Evolutionary conservation across 1,140 invertebrate species (phyloP).

Genomic region (Mycetomoellerius zeteki): DNA sequence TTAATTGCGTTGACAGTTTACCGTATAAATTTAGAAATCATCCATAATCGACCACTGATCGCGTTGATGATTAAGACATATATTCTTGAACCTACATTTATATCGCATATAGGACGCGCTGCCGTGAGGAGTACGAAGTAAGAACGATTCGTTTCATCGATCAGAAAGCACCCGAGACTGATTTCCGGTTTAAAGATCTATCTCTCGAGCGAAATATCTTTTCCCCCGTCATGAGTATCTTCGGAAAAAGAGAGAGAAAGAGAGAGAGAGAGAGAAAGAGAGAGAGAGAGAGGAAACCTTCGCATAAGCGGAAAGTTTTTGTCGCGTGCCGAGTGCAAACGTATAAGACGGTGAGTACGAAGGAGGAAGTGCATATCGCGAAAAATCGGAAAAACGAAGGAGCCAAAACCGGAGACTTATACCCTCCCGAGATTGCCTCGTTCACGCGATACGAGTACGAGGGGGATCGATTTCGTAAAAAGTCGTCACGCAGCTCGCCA

Average conservation of each 20-base stretch:
- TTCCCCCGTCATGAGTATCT: background rate
- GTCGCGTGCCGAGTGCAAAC: conserved; percentile 23
- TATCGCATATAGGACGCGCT: background rate
- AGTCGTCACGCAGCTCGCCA: conserved; percentile 72
- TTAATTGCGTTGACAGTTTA: conserved; percentile 1
- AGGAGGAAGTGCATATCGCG: conserved; percentile 22
- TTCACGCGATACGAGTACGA: conserved; percentile 26
- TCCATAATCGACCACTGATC: background rate
- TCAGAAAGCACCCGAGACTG: background rate
- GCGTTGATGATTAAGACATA: background rate
- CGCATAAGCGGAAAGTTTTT: background rate
- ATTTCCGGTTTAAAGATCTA: conserved; percentile 8
- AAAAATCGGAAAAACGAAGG: background rate
- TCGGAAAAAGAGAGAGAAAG: background rate
- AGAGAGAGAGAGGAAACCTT: background rate
- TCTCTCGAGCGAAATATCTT: conserved; percentile 29
- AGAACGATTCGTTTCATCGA: conserved; percentile 32
- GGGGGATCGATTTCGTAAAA: conserved; percentile 63
- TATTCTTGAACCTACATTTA: no score
- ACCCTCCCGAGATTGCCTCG: background rate
- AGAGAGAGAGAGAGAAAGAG: background rate
- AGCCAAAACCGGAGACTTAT: background rate
- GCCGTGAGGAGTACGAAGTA: conserved; percentile 52
- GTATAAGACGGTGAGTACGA: conserved; percentile 35
- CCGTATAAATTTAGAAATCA: background rate